phyloP scores from a whole-genome alignment of 1,140 invertebrate genomes.

The Hestina assimilis region DNA sequence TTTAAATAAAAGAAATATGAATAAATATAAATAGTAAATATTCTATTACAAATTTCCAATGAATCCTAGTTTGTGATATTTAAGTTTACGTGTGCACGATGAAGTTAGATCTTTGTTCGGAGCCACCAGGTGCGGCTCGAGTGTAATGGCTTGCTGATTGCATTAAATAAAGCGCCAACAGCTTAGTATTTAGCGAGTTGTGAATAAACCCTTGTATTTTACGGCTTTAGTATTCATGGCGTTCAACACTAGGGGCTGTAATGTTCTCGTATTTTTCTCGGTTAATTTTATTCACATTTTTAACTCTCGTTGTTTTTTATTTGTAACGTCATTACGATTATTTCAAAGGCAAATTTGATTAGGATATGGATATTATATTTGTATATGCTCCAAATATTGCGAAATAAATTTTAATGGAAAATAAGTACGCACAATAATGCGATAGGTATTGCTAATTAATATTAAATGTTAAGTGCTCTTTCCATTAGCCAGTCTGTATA shows the following conservation, averaged over 20 bases:
- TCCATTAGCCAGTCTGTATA: too few relatives aligned
- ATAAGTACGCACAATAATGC: too few relatives aligned
- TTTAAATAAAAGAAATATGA: too few relatives aligned
- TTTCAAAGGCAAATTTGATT: too few relatives aligned
- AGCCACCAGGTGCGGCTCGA: neutral
- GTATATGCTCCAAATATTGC: too few relatives aligned
- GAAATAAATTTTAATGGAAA: too few relatives aligned
- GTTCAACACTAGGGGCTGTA: neutral
- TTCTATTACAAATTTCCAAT: neutral
- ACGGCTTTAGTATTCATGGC: neutral
- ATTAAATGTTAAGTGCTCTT: too few relatives aligned
- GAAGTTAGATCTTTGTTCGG: neutral
- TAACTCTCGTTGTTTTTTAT: neutral
- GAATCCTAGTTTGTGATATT: neutral
- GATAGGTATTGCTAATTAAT: too few relatives aligned
- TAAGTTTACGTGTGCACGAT: neutral
- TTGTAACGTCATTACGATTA: too few relatives aligned
- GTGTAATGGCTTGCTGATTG: neutral
- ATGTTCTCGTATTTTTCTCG: neutral
- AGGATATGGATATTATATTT: too few relatives aligned
- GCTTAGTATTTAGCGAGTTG: neutral
- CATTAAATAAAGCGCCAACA: constrained; percentile 4
- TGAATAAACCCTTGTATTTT: constrained; percentile 1
- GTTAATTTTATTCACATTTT: neutral
- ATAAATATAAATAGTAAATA: too few relatives aligned